phyloP scores from a whole-genome alignment of 2,113 vertebrate species.

The Cebus imitator region DNA sequence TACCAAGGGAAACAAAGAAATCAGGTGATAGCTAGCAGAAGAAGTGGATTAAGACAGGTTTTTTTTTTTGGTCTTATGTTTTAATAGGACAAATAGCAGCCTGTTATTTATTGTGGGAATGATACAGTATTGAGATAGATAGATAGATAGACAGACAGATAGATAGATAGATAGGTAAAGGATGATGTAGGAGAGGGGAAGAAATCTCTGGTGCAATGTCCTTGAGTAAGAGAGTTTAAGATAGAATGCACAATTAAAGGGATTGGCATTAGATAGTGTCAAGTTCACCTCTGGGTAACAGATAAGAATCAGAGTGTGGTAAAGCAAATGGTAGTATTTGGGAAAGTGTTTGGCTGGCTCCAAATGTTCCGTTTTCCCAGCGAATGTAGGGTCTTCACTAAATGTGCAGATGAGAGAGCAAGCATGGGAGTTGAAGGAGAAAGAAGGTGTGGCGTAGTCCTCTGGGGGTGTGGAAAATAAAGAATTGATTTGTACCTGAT shows the following conservation, averaged over 20 bases:
- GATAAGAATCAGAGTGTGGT: neutral
- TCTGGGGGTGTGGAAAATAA: neutral
- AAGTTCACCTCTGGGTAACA: neutral
- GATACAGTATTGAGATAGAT: neutral
- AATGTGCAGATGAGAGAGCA: neutral
- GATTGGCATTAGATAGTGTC: neutral
- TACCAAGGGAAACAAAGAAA: neutral
- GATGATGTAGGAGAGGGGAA: neutral
- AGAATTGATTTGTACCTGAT: neutral
- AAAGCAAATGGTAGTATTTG: neutral
- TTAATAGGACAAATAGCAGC: neutral
- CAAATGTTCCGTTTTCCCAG: neutral
- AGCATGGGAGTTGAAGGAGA: neutral
- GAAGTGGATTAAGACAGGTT: neutral
- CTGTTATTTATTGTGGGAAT: constrained; percentile 10
- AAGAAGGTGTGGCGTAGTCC: neutral
- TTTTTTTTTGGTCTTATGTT: neutral
- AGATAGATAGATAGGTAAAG: too few species aligned
- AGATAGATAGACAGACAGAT: neutral
- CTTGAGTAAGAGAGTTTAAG: neutral
- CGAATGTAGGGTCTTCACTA: neutral
- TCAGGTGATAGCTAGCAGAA: neutral
- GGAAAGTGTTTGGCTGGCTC: neutral
- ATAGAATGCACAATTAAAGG: neutral
- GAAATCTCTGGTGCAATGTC: neutral